Evolutionary conservation across 2,888 invertebrate species (phyloP), one percentile per base, ranked within the genome.

Genomic region (Laspeyria flexula): DNA sequence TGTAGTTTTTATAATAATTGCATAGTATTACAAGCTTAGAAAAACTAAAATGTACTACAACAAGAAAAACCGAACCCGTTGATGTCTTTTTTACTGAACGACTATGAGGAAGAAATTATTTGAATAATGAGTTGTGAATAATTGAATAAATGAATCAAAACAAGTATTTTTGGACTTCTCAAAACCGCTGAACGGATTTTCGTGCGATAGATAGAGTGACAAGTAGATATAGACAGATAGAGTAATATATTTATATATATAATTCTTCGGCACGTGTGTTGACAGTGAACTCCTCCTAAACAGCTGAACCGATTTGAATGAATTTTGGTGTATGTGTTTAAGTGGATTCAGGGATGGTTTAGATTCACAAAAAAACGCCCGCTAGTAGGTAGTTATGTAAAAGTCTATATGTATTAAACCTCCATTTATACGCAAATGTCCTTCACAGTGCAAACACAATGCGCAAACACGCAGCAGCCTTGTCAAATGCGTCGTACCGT

Each of bases 391-490:
- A 21, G 21, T 21, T 21, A 21, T 3, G 21, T 33, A n/a, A 46
- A 38, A 5, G 34, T 25, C 49, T 48, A 49, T 49, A 43, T 51
- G 53, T 63, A 60, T 66, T 60, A 51, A 54, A 54, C 58, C n/a
- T n/a, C n/a, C n/a, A n/a, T n/a, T n/a, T 65, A 60, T 56, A 58
- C 56, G 43, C 29, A 31, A 58, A 34, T 30, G 68, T 66, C 71
- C 72, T 72, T 73, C 66, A 18, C 6, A 60, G 15, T 43, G 43
- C 66, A 54, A 65, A 70, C 41, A 52, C 30, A 54, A 31, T 35
- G 34, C 21, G 43, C 61, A 65, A 60, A 65, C 67, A 59, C 59
- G 61, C 60, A 29, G 40, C 48, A 53, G 56, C 66, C 66, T 69
- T 62, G 65, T 34, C 47, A 49, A 44, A 38, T 38, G 58, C 60